phyloP scores from a whole-genome alignment of 2,797 vertebrate genomes.

The Mastacembelus armatus region DNA sequence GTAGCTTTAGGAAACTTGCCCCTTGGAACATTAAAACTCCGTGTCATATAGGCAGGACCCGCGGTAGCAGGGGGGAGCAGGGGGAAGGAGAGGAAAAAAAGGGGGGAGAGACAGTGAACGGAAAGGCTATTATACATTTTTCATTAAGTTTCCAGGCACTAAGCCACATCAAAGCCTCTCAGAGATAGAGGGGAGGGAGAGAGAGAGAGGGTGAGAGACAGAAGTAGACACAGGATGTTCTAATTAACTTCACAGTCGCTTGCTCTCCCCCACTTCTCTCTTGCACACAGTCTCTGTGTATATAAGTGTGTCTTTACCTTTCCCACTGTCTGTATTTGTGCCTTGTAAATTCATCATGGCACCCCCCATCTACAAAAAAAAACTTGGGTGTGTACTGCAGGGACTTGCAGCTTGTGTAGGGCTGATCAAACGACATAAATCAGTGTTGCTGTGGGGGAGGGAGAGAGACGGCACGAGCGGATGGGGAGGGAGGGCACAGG shows the following conservation, averaged over 20 bases:
- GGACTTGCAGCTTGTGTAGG: constrained; percentile 43
- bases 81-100: constrained; percentile 40
- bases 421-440: constrained; percentile 58
- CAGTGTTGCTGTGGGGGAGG: background rate
- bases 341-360: constrained; percentile 76
- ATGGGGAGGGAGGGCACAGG: constrained; percentile 13
- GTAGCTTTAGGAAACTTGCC: constrained; percentile 38
- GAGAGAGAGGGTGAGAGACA: constrained; percentile 45
- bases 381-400: constrained; percentile 36
- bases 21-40: constrained; percentile 51
- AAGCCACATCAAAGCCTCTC: constrained; percentile 86
- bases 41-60: constrained; percentile 62
- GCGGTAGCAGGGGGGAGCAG: constrained; percentile 32
- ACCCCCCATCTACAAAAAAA: constrained; percentile 36
- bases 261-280: constrained; percentile 46
- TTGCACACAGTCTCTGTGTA: constrained; percentile 52
- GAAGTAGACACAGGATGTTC: constrained; percentile 84
- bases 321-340: constrained; percentile 62
- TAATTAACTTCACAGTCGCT: constrained; percentile 86
- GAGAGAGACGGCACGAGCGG: background rate
- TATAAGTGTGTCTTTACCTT: constrained; percentile 59
- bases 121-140: constrained; percentile 87
- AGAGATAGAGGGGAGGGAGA: constrained; percentile 68
- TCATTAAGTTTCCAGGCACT: constrained; percentile 87
- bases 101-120: constrained; percentile 65